Evolutionary conservation across 2,888 invertebrate genomes (phyloP).

Genomic region (Latheticus oryzae): DNA sequence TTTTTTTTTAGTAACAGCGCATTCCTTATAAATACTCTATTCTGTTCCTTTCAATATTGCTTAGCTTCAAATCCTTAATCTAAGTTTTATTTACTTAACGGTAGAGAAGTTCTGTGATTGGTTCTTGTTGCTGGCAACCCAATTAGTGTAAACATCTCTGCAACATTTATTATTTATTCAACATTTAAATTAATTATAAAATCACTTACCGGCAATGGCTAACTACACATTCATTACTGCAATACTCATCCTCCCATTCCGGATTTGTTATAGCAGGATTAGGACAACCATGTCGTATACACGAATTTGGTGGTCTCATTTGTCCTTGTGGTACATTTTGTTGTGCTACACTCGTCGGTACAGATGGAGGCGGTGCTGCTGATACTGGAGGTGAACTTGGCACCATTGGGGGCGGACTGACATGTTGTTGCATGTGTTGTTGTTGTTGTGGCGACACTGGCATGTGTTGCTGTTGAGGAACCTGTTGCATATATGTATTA

Average conservation of each 20-base stretch:
- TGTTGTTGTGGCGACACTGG: conserved; percentile 61
- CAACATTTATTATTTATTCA: no score
- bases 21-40: conserved; percentile 25
- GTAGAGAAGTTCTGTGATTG: conserved; percentile 83
- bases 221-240: conserved; percentile 96
- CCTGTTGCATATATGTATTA: conserved; percentile 66
- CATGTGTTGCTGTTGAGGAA: conserved; percentile 61
- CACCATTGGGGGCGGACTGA: conserved; percentile 68
- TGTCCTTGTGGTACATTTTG: conserved; percentile 64
- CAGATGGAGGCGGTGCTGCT: conserved; percentile 54
- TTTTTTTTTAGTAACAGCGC: conserved; percentile 29
- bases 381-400: conserved; percentile 69
- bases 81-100: conserved; percentile 76
- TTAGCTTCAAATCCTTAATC: conserved; percentile 45
- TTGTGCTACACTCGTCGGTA: conserved; percentile 66
- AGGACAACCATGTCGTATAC: conserved; percentile 90
- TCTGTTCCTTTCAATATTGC: conserved; percentile 55
- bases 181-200: conserved; percentile 40
- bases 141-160: conserved; percentile 92
- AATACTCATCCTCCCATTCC: conserved; percentile 97
- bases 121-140: conserved; percentile 88
- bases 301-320: conserved; percentile 69
- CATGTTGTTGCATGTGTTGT: conserved; percentile 62
- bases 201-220: conserved; percentile 86
- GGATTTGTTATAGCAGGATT: conserved; percentile 91